Evolutionary conservation across 2,888 invertebrate genomes (phyloP).

Genomic region (Nemapogon koenigi): DNA sequence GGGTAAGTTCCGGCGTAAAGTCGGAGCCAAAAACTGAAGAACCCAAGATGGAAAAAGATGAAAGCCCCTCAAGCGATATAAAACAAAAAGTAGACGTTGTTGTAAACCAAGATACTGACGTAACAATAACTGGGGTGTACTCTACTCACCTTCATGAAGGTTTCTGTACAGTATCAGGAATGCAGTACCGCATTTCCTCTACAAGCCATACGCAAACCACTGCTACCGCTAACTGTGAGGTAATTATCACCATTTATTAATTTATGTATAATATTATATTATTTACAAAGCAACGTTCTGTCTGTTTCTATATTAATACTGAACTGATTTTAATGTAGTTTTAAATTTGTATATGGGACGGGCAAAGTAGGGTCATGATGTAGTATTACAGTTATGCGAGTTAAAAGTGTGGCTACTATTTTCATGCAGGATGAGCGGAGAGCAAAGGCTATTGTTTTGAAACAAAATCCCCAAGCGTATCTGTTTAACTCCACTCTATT

Average conservation of each 20-base stretch:
- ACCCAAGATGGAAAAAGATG: conserved; percentile 43
- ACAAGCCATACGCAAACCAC: conserved; percentile 87
- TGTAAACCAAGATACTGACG: conserved; percentile 85
- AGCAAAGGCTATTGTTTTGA: too few species aligned
- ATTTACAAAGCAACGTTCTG: too few species aligned
- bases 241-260: conserved; percentile 27
- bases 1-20: conserved; percentile 60
- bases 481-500: too few species aligned
- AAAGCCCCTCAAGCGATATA: conserved; percentile 30
- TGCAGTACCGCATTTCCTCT: conserved; percentile 88
- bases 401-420: too few species aligned
- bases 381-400: too few species aligned
- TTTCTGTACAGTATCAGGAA: conserved; percentile 82
- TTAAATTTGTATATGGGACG: too few species aligned
- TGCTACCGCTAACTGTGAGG: conserved; percentile 79
- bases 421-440: too few species aligned
- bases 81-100: conserved; percentile 78
- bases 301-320: too few species aligned
- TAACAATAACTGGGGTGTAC: conserved; percentile 87
- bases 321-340: too few species aligned
- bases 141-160: conserved; percentile 84
- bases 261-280: too few species aligned
- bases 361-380: too few species aligned
- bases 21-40: conserved; percentile 56
- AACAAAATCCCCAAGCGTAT: too few species aligned